Evolutionary conservation across 1,140 invertebrate species (phyloP).

Genomic region (Telenomus remus): DNA sequence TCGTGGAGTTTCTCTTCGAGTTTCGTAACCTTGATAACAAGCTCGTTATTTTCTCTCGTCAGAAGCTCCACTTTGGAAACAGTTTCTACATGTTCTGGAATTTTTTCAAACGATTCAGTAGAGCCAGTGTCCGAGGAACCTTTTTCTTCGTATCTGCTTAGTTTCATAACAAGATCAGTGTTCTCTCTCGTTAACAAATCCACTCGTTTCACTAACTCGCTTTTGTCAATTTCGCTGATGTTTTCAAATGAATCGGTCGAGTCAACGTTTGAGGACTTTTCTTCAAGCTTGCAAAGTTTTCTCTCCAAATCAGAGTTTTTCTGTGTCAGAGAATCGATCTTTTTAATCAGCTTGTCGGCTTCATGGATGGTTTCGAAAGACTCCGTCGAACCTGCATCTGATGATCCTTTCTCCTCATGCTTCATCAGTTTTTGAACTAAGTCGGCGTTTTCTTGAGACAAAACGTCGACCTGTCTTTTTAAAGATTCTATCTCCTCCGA

Average conservation of each 20-base stretch:
- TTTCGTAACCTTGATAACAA: constrained; percentile 76
- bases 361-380: constrained; percentile 69
- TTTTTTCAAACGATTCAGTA: constrained; percentile 72
- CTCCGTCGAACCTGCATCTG: constrained; percentile 65
- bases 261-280: constrained; percentile 62
- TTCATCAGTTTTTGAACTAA: constrained; percentile 75
- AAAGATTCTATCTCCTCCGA: constrained; percentile 45
- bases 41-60: constrained; percentile 78
- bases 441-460: constrained; percentile 76
- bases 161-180: constrained; percentile 73
- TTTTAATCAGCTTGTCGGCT: constrained; percentile 77
- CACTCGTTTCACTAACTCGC: constrained; percentile 82
- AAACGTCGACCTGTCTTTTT: constrained; percentile 73
- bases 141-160: constrained; percentile 78
- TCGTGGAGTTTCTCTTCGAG: constrained; percentile 64
- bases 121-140: constrained; percentile 74
- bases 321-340: constrained; percentile 80
- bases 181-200: constrained; percentile 80
- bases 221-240: constrained; percentile 61
- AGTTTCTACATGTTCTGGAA: constrained; percentile 75
- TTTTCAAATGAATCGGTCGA: constrained; percentile 67
- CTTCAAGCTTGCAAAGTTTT: constrained; percentile 59
- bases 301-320: constrained; percentile 75
- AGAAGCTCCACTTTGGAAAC: constrained; percentile 81
- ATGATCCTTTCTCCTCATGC: constrained; percentile 75